Evolutionary conservation across 2,888 invertebrate genomes (phyloP).

Genomic region (Drosophila histrio): DNA sequence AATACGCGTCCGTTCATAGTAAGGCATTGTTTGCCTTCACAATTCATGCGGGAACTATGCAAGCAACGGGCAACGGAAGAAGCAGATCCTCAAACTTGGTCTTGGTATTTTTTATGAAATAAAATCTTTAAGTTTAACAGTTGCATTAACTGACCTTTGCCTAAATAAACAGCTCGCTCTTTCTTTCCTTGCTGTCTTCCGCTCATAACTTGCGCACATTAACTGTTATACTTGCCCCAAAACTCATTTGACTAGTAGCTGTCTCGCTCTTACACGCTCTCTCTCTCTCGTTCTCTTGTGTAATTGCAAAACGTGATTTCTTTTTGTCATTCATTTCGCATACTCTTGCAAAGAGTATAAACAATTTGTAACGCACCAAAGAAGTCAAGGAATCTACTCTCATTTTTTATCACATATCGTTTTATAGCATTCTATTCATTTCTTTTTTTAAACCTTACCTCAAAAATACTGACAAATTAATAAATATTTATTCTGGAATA

Average conservation of each 20-base stretch:
- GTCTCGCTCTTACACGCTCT: constrained; percentile 1
- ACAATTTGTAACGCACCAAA: no score
- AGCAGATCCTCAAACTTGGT: background rate
- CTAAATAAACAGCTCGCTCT: constrained; percentile 56
- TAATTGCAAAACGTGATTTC: constrained; percentile 72
- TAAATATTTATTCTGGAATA: background rate
- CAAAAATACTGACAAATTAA: no score
- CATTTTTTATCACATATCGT: no score
- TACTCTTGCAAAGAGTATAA: background rate
- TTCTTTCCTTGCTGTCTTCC: background rate
- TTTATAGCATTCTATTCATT: no score
- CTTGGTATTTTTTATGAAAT: background rate
- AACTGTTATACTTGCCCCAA: constrained; percentile 8
- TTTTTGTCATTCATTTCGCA: constrained; percentile 17
- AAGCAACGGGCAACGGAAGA: constrained; percentile 1
- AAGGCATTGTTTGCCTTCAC: constrained; percentile 16
- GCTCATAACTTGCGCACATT: constrained; percentile 15
- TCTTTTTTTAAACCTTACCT: no score
- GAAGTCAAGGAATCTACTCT: no score
- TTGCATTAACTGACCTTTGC: constrained; percentile 37
- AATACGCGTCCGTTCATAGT: constrained; percentile 5
- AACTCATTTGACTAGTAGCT: constrained; percentile 29
- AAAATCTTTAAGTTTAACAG: constrained; percentile 45
- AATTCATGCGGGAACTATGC: constrained; percentile 45
- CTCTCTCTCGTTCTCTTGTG: constrained; percentile 30